A percentile compares a stretch with the other conserved stretches of the same genome.
phyloP scores from a whole-genome alignment of 2,113 vertebrate genomes.

The Ailuropoda melanoleuca region DNA sequence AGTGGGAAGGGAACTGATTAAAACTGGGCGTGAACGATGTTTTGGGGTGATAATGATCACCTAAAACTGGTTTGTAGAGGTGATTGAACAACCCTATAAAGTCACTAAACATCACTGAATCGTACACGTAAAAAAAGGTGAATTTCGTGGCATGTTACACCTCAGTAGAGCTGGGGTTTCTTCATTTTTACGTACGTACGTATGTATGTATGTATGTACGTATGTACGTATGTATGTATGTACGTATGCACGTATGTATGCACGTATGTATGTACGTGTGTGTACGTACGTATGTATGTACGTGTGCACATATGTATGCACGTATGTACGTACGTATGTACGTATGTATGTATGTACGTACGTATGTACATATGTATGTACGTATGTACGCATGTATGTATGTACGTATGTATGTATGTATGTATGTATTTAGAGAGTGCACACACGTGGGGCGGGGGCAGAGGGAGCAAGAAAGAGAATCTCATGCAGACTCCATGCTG shows the following conservation, averaged over 20 bases:
- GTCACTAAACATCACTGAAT: no score
- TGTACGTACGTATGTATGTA: no score
- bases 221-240: neutral
- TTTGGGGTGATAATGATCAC: no score
- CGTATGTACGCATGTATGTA: no score
- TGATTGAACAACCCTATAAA: neutral
- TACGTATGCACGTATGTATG: neutral
- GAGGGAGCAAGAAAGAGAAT: neutral
- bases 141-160: fast-evolving
- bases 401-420: no score
- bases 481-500: neutral
- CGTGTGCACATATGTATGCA: no score
- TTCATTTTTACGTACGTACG: neutral
- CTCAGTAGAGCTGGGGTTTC: neutral
- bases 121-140: no score
- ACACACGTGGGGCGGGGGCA: neutral
- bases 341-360: no score
- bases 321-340: no score
- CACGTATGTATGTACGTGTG: neutral
- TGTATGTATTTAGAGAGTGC: neutral
- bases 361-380: no score
- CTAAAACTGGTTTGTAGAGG: no score
- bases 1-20: neutral
- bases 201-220: neutral
- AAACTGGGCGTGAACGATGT: neutral